Percentiles rank a stretch among this genome's conserved stretches.
These are phyloP conservation scores for Sinelater perroti DNA, from an alignment of 2,888 invertebrate species.

Conservation along the genomic window DNA sequence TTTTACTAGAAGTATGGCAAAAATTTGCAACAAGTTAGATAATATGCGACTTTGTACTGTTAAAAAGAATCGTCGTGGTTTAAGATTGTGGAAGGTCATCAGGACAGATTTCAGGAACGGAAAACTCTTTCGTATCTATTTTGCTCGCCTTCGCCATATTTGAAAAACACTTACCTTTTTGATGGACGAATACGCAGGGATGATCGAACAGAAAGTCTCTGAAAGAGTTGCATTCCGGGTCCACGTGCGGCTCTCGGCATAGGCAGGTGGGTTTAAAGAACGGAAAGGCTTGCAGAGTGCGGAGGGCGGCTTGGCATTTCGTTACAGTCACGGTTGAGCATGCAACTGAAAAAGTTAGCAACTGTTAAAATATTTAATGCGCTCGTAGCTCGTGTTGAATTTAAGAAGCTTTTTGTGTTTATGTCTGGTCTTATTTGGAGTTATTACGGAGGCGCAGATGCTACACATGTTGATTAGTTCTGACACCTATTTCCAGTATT, in stretches of 20 bases:
- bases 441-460: slow-evolving; percentile 5
- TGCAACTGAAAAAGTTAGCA: slow-evolving; percentile 76
- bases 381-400: slow-evolving; percentile 19
- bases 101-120: slow-evolving; percentile 13
- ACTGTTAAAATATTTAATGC: slow-evolving; percentile 36
- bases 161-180: slow-evolving; percentile 87
- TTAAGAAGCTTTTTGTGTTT: slow-evolving; percentile 27
- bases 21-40: no score
- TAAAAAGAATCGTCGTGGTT: no score
- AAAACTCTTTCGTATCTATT: slow-evolving; percentile 7
- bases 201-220: slow-evolving; percentile 93
- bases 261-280: slow-evolving; percentile 94
- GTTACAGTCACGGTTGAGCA: slow-evolving; percentile 93
- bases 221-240: slow-evolving; percentile 92
- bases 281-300: slow-evolving; percentile 88
- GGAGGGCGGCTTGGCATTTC: slow-evolving; percentile 90
- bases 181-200: slow-evolving; percentile 89
- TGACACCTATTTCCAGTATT: slow-evolving; percentile 12
- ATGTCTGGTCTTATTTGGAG: slow-evolving; percentile 8
- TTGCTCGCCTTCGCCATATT: background rate
- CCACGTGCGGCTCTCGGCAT: slow-evolving; percentile 89
- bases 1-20: no score
- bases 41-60: no score
- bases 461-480: slow-evolving; percentile 19
- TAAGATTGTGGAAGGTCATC: slow-evolving; percentile 21